Conservation (phyloP, 2,888 invertebrate species). For the Polylopha cassiicola region DNA sequence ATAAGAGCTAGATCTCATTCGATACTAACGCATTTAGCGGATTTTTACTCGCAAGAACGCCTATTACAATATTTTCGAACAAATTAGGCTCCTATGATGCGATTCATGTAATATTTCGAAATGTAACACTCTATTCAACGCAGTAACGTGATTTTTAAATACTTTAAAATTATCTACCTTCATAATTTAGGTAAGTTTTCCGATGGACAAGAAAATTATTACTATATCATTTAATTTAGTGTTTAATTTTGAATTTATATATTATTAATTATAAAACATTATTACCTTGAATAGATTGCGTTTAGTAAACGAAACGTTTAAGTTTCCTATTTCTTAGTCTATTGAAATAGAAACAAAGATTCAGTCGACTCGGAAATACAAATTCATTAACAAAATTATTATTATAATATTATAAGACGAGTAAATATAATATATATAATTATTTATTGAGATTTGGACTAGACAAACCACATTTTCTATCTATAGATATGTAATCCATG, state of each 20-base stretch:
- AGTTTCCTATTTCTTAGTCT: constrained; percentile 34
- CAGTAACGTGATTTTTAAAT: constrained; percentile 39
- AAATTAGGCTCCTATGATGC: no score
- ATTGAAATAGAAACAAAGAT: constrained; percentile 57
- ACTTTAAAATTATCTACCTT: constrained; percentile 27
- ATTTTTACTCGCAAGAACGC: no score
- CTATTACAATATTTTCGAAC: no score
- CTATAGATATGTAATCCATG: constrained; percentile 78
- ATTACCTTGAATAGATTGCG: constrained; percentile 50
- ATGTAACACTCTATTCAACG: constrained; percentile 46
- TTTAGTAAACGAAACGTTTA: constrained; percentile 14
- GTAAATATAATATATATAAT: constrained; percentile 69
- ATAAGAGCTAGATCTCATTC: no score
- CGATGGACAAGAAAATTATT: constrained; percentile 47
- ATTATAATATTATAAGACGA: constrained; percentile 54
- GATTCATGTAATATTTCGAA: constrained; percentile 31
- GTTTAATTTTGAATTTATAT: constrained; percentile 18
- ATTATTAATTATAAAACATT: constrained; percentile 32
- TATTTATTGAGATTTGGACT: constrained; percentile 74
- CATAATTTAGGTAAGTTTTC: constrained; percentile 32
- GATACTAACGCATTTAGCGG: no score
- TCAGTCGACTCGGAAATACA: constrained; percentile 68
- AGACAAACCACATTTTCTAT: constrained; percentile 75
- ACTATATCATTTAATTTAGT: constrained; percentile 18
- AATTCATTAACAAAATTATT: constrained; percentile 48